Evolutionary conservation across 2,888 invertebrate genomes (phyloP).

Genomic region (Drosophila recens): DNA sequence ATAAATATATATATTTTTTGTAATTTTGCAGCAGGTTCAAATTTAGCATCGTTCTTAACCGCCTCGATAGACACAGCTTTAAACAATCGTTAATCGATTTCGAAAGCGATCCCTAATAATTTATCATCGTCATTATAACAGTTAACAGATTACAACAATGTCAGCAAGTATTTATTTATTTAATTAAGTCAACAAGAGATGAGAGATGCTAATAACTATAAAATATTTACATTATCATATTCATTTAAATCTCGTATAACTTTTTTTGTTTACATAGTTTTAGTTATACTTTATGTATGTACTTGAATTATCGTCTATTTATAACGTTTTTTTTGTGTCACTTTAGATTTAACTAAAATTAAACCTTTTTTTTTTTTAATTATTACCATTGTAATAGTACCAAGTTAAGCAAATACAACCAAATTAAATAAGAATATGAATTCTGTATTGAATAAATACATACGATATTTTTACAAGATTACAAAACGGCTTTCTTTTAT

Average conservation of each 20-base stretch:
- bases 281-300: slow-evolving; percentile 7
- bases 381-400: slow-evolving; percentile 35
- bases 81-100: slow-evolving; percentile 19
- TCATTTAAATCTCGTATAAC: slow-evolving; percentile 6
- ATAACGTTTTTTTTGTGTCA: slow-evolving; percentile 20
- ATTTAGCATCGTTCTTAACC: slow-evolving; percentile 9
- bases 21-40: slow-evolving; percentile 26
- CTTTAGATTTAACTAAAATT: slow-evolving; percentile 13
- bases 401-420: slow-evolving; percentile 54
- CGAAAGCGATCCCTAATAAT: slow-evolving; percentile 1
- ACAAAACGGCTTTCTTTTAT: neutral
- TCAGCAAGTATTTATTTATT: slow-evolving; percentile 52
- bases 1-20: slow-evolving; percentile 29
- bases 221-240: slow-evolving; percentile 13
- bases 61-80: slow-evolving; percentile 46
- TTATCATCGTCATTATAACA: slow-evolving; percentile 1
- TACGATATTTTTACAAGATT: slow-evolving; percentile 67
- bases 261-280: slow-evolving; percentile 18
- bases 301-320: slow-evolving; percentile 8
- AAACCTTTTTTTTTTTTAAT: slow-evolving; percentile 18
- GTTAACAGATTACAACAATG: neutral
- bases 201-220: slow-evolving; percentile 57
- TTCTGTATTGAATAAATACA: slow-evolving; percentile 60
- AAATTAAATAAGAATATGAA: slow-evolving; percentile 46
- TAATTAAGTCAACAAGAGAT: slow-evolving; percentile 29